Evolutionary conservation across 2,113 vertebrate species (phyloP).

Genomic region (Ramphastos sulfuratus): DNA sequence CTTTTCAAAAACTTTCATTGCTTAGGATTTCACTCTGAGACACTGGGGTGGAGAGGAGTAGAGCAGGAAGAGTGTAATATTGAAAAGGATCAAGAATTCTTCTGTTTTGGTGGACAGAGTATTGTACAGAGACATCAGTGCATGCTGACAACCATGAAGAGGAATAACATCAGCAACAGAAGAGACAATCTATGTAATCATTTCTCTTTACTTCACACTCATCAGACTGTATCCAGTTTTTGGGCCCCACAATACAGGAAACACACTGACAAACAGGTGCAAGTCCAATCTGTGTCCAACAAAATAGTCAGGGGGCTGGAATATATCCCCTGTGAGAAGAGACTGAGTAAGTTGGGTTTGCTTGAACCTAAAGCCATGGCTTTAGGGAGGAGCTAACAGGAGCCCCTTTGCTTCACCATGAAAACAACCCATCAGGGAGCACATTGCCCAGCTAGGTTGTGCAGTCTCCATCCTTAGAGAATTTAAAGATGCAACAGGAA

Average conservation of each 20-base stretch:
- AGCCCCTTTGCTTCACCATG: accelerated
- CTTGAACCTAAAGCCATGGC: neutral
- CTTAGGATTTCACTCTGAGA: neutral
- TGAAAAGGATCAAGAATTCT: neutral
- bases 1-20: neutral
- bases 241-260: neutral
- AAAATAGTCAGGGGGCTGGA: neutral
- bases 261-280: neutral
- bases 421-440: neutral
- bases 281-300: neutral
- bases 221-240: neutral
- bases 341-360: neutral
- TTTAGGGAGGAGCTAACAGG: neutral
- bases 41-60: accelerated
- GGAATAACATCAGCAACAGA: neutral
- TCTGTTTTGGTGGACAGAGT: neutral
- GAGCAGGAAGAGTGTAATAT: neutral
- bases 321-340: neutral
- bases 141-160: accelerated
- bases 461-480: neutral
- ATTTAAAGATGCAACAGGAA: neutral
- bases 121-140: neutral
- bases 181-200: neutral
- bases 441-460: neutral
- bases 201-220: neutral